These are phyloP conservation scores for Acanthurus lineatus DNA, from an alignment of 2,797 vertebrate genomes.

Conservation along the genomic window DNA sequence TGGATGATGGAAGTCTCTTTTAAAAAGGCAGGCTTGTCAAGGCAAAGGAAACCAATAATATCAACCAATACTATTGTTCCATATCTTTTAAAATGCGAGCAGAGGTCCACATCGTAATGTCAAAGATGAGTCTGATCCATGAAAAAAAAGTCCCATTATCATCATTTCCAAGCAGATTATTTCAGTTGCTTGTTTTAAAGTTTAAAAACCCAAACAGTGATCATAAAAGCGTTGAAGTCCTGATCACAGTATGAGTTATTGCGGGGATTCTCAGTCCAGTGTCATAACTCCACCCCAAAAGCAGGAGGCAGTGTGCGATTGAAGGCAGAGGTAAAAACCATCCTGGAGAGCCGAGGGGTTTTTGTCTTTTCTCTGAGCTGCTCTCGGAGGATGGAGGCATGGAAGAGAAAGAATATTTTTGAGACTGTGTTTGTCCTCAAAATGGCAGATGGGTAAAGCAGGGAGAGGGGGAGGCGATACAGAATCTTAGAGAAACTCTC, in stretches of 20 bases:
- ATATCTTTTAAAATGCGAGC: neutral
- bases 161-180: neutral
- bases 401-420: slow-evolving; percentile 11
- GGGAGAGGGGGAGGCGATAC: slow-evolving; percentile 46
- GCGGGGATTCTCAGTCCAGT: slow-evolving; percentile 52
- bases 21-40: slow-evolving; percentile 23
- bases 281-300: slow-evolving; percentile 55
- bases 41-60: neutral
- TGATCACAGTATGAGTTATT: slow-evolving; percentile 16
- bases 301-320: slow-evolving; percentile 64
- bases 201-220: neutral
- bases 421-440: slow-evolving; percentile 48
- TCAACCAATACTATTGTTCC: neutral
- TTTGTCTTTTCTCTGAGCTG: slow-evolving; percentile 26
- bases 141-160: slow-evolving; percentile 28
- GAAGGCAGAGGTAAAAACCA: slow-evolving; percentile 8
- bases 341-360: slow-evolving; percentile 23
- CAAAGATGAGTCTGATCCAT: slow-evolving; percentile 6
- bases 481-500: slow-evolving; percentile 38
- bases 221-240: neutral
- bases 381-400: slow-evolving; percentile 5
- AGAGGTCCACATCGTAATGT: slow-evolving; percentile 1
- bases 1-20: slow-evolving; percentile 4
- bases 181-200: slow-evolving; percentile 11
- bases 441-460: slow-evolving; percentile 37